Percentiles rank a stretch among this genome's conserved stretches.
These are phyloP conservation scores for Tor tambroides DNA, from an alignment of 2,113 vertebrate species.

Conservation along the genomic window DNA sequence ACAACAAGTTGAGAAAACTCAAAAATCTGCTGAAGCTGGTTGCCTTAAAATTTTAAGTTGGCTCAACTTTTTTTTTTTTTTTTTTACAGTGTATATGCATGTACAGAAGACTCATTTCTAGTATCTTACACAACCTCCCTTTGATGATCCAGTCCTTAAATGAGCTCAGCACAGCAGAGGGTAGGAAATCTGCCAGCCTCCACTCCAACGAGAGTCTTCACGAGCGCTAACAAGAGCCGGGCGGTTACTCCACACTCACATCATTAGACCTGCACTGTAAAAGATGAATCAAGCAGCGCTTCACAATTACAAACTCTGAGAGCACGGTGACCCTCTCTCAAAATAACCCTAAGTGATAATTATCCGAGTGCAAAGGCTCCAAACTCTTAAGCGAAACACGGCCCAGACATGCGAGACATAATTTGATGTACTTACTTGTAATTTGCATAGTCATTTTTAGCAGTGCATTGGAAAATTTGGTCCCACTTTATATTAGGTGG, in stretches of 20 bases:
- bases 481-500: too few relatives aligned
- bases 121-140: background rate
- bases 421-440: background rate
- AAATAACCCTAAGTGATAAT: conserved; percentile 25
- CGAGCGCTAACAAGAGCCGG: background rate
- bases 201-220: background rate
- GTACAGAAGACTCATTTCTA: background rate
- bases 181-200: background rate
- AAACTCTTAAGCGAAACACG: too few relatives aligned
- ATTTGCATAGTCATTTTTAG: conserved; percentile 8
- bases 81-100: too few relatives aligned
- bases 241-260: background rate
- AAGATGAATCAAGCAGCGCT: background rate
- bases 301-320: conserved; percentile 13
- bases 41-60: too few relatives aligned
- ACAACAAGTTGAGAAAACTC: too few relatives aligned
- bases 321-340: background rate
- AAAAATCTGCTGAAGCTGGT: too few relatives aligned
- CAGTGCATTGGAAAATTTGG: background rate
- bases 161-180: background rate
- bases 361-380: background rate
- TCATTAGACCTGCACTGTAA: background rate
- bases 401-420: background rate
- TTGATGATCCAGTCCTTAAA: background rate
- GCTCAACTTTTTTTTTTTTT: too few relatives aligned